Evolutionary conservation across 2,888 invertebrate species (phyloP).

Genomic region (Miltochrista miniata): DNA sequence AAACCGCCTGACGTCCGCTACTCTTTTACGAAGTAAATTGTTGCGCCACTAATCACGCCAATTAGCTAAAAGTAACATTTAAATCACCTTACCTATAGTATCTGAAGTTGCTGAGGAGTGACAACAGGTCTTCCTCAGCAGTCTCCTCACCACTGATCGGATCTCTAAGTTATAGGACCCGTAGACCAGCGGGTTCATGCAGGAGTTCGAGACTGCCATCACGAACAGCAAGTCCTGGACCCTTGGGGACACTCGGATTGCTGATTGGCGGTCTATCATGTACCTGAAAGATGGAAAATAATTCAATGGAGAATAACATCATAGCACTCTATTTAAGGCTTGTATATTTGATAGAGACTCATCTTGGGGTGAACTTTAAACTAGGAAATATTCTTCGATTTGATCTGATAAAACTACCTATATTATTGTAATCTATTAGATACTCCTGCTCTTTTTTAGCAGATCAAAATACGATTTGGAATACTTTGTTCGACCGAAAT

Average conservation of each 20-base stretch:
- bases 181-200: conserved; percentile 92
- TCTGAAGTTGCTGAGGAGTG: conserved; percentile 55
- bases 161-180: conserved; percentile 85
- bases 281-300: conserved; percentile 77
- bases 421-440: too few relatives aligned
- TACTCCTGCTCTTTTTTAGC: too few relatives aligned
- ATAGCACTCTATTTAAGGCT: neutral
- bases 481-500: too few relatives aligned
- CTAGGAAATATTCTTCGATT: too few relatives aligned
- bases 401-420: too few relatives aligned
- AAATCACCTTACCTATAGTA: conserved; percentile 44
- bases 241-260: conserved; percentile 84
- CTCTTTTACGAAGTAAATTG: too few relatives aligned
- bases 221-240: conserved; percentile 89
- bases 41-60: too few relatives aligned
- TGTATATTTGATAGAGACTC: too few relatives aligned
- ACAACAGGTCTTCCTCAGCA: conserved; percentile 59
- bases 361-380: too few relatives aligned
- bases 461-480: too few relatives aligned
- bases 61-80: too few relatives aligned
- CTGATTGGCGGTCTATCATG: conserved; percentile 87
- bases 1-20: too few relatives aligned
- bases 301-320: neutral
- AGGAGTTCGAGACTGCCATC: conserved; percentile 92
- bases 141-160: conserved; percentile 43